phyloP scores from a whole-genome alignment of 2,113 vertebrate species.

The Tragulus kanchil region DNA sequence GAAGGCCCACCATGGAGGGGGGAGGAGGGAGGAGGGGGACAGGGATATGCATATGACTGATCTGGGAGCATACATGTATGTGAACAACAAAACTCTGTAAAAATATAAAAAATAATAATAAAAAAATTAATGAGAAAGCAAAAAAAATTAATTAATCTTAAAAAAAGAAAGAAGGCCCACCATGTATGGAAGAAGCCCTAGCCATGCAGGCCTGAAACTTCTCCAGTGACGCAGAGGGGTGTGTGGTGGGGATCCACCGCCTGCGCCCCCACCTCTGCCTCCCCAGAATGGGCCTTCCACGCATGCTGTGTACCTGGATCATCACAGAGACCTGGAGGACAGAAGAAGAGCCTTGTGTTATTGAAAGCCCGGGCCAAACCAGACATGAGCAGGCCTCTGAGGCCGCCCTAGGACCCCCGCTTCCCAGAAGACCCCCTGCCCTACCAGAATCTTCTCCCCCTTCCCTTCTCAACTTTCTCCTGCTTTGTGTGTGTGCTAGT shows the following conservation, averaged over 20 bases:
- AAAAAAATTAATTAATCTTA: too few relatives aligned
- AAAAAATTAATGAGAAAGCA: too few relatives aligned
- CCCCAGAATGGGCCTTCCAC: neutral
- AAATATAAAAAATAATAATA: too few relatives aligned
- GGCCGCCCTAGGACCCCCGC: neutral
- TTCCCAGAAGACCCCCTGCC: neutral
- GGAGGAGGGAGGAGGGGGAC: too few relatives aligned
- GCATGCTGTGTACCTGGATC: neutral
- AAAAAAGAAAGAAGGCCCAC: too few relatives aligned
- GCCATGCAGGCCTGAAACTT: neutral
- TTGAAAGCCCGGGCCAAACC: neutral
- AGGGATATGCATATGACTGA: too few relatives aligned
- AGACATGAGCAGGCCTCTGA: neutral
- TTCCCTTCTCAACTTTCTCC: too few relatives aligned
- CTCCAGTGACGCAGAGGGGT: neutral
- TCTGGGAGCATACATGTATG: too few relatives aligned
- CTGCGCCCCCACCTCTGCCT: too few relatives aligned
- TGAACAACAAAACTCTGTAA: too few relatives aligned
- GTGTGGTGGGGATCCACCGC: neutral
- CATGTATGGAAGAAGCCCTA: neutral
- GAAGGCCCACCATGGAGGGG: neutral
- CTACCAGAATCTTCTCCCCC: neutral
- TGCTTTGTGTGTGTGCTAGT: neutral
- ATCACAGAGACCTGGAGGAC: neutral
- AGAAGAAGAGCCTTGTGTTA: neutral